A percentile compares a stretch with the other conserved stretches of the same genome.
phyloP scores from a whole-genome alignment of 2,797 vertebrate genomes.

The Premnoplex brunnescens region DNA sequence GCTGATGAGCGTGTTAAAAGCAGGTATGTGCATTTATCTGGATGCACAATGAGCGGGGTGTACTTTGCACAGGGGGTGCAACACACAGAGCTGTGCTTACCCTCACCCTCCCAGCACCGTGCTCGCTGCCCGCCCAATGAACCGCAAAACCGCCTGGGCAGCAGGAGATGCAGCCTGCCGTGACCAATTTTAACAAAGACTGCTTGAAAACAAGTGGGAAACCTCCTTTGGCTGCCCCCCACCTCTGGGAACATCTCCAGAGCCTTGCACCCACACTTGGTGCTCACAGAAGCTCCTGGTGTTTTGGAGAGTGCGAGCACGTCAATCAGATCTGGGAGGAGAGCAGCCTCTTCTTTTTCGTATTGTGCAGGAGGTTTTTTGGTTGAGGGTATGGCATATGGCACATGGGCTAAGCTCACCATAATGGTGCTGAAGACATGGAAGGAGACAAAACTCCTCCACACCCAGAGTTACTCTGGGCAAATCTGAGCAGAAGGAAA shows the following conservation, averaged over 20 bases:
- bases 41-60: fast-evolving
- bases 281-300: fast-evolving
- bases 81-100: background rate
- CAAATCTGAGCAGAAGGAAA: background rate
- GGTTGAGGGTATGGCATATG: background rate
- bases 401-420: background rate
- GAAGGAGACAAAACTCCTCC: background rate
- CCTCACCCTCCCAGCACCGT: background rate
- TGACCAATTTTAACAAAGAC: slow-evolving; percentile 1
- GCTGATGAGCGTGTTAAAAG: background rate
- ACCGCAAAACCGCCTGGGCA: background rate
- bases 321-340: fast-evolving
- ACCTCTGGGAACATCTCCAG: background rate
- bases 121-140: background rate
- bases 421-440: fast-evolving
- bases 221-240: background rate
- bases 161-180: background rate
- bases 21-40: background rate
- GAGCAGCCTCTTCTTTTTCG: background rate
- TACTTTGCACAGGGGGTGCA: background rate
- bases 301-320: fast-evolving
- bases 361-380: background rate
- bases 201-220: background rate
- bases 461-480: fast-evolving
- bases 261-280: background rate